Evolutionary conservation across 2,113 vertebrate genomes (phyloP).

Genomic region (Alces alces): DNA sequence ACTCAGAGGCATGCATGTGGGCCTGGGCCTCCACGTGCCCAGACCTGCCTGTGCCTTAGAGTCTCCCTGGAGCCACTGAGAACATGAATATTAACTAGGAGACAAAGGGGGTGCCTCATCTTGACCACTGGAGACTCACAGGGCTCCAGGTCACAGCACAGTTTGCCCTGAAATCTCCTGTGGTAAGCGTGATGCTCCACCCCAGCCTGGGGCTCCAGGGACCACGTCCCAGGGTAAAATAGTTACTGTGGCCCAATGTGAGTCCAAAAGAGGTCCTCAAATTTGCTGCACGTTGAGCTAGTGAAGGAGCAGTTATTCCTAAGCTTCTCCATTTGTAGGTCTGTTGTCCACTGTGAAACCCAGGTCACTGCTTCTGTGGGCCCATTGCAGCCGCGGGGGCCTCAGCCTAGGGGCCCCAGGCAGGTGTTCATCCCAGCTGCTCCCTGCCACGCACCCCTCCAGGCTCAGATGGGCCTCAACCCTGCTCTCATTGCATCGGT

Average conservation of each 20-base stretch:
- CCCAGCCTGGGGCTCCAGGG: not conserved
- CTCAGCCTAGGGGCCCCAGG: not conserved
- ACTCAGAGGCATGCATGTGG: not conserved
- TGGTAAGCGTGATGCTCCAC: not conserved
- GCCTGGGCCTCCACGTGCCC: not conserved
- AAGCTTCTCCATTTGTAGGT: not conserved
- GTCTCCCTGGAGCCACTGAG: not conserved
- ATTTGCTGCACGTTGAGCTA: not conserved
- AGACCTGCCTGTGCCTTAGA: not conserved
- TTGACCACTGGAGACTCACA: fast-evolving
- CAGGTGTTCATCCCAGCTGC: not conserved
- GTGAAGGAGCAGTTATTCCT: not conserved
- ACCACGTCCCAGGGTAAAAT: not conserved
- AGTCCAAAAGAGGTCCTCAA: not conserved
- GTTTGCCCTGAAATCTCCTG: not conserved
- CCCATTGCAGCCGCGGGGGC: not conserved
- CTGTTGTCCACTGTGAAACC: not conserved
- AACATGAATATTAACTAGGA: not conserved
- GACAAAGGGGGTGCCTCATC: not conserved
- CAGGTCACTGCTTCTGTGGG: not conserved
- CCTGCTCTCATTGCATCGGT: too few relatives aligned
- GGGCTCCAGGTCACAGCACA: not conserved
- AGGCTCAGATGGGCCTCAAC: not conserved
- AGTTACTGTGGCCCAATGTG: not conserved
- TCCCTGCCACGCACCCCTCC: too few relatives aligned